These are phyloP conservation scores for Oxyruncus cristatus DNA, from an alignment of 2,113 vertebrate species.

Conservation along the genomic window DNA sequence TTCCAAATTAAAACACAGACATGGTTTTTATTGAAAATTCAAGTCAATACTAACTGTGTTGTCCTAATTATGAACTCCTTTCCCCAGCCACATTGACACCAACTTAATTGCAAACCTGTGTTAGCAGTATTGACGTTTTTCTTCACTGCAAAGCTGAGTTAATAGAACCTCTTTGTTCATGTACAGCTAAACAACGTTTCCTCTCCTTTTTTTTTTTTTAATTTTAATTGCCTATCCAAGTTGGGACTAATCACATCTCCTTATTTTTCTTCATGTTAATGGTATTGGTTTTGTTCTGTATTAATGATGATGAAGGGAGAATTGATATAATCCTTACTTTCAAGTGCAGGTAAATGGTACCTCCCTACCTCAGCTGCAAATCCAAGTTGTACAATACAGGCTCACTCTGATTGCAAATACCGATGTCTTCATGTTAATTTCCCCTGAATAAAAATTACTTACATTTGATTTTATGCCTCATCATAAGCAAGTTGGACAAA, in stretches of 20 bases:
- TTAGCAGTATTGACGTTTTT: constrained; percentile 52
- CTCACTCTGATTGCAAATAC: constrained; percentile 32
- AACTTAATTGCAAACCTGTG: constrained; percentile 55
- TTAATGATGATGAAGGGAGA: constrained; percentile 18
- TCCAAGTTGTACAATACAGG: background rate
- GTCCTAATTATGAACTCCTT: constrained; percentile 61
- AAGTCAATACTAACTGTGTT: constrained; percentile 52
- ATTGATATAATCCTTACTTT: constrained; percentile 28
- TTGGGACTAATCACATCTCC: constrained; percentile 15
- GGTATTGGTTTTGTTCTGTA: constrained; percentile 10
- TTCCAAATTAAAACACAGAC: constrained; percentile 59
- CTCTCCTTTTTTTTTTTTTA: background rate
- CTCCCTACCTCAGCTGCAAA: background rate
- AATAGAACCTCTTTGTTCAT: background rate
- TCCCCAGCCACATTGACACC: constrained; percentile 21
- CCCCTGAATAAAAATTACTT: constrained; percentile 62
- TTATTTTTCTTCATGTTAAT: constrained; percentile 18
- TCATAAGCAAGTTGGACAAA: constrained; percentile 43
- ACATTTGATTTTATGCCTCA: constrained; percentile 52
- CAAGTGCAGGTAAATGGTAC: constrained; percentile 19
- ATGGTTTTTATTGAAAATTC: constrained; percentile 65
- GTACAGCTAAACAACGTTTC: constrained; percentile 1
- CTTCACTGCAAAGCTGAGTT: background rate
- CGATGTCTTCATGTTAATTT: constrained; percentile 33
- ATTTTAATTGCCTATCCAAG: background rate